A percentile compares a stretch with the other conserved stretches of the same genome.
Conservation (phyloP, 2,888 invertebrate genomes). For the Nephrocerus scutellatus region DNA sequence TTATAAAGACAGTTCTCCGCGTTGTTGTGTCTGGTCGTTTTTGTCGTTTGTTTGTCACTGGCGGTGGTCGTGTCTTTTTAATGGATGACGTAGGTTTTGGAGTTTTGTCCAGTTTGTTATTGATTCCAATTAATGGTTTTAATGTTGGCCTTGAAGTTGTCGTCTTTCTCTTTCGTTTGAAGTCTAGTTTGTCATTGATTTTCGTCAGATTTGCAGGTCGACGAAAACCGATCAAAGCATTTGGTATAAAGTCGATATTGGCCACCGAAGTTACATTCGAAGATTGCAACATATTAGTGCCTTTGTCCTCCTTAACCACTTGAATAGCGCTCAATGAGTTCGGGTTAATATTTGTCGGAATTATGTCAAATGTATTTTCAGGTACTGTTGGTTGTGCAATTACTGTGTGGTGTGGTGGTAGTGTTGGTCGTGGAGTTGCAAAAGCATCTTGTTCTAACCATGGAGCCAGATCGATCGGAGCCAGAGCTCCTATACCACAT, state of each 20-base stretch:
- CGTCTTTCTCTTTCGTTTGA: conserved; percentile 44
- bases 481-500: conserved; percentile 37
- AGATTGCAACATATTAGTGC: too few species aligned
- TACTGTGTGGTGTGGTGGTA: conserved; percentile 5
- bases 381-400: conserved; percentile 16
- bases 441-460: conserved; percentile 47
- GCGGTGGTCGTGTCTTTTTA: conserved; percentile 21
- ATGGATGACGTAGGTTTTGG: conserved; percentile 22
- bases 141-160: conserved; percentile 43
- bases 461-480: conserved; percentile 40
- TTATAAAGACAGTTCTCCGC: conserved; percentile 37
- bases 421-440: conserved; percentile 13
- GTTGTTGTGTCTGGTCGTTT: conserved; percentile 25
- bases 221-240: conserved; percentile 32
- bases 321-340: conserved; percentile 16
- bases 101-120: conserved; percentile 39
- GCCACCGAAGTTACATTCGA: conserved; percentile 28
- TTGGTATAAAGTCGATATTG: conserved; percentile 31
- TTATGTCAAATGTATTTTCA: conserved; percentile 28
- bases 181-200: conserved; percentile 58
- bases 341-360: conserved; percentile 13
- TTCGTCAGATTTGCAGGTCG: conserved; percentile 33
- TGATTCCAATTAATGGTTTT: conserved; percentile 30
- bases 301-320: conserved; percentile 31
- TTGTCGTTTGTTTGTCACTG: conserved; percentile 20